Base-by-base conservation (phyloP, 2,113 vertebrate species). In the Tyto alba region DNA sequence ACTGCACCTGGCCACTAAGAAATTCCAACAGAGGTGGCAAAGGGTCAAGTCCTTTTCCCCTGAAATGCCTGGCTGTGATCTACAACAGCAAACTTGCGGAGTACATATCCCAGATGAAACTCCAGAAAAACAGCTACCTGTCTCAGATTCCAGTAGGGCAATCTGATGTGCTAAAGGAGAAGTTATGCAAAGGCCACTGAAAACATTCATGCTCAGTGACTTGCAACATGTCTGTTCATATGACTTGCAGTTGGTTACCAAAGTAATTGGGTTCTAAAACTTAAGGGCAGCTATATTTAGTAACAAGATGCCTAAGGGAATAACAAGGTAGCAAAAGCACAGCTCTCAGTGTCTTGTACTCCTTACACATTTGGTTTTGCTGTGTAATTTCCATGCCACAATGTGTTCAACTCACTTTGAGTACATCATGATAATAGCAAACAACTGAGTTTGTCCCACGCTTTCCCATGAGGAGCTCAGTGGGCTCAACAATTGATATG, bases 171-270 rank as follows among this genome's bases (percentile, higher is more conserved):
- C 25, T 81, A 45, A 74, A 82, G 27, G 29, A 71, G 34, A 52
- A 89, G 13, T 38, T 72, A 63, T 7, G 17, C 30, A 90, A 93
- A 75, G 57, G 19, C 32, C 73, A 27, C 40, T 50, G 36, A 68
- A 79, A 96, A 85, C 8, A n/a, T 57, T 63, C 32, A 30, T 5
- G 30, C 22, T 66, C 8, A 29, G 29, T 29, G n/a, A 41, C 29
- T 53, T 41, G 32, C 23, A 64, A 53, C 0, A 0, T 3, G 2
- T 60, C n/a, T 68, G 15, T 38, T 76, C 13, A 1, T 32, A 15
- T 45, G 40, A 82, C 60, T 62, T 89, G 21, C 63, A 74, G 56
- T 11, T 71, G 47, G 10, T 84, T 92, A 91, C 48, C n/a, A 64
- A 72, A 94, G 45, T 81, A 93, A 71, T 52, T 68, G 13, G 22